Conservation (phyloP, 2,113 vertebrate genomes). For the Leptobrachium leishanense region DNA sequence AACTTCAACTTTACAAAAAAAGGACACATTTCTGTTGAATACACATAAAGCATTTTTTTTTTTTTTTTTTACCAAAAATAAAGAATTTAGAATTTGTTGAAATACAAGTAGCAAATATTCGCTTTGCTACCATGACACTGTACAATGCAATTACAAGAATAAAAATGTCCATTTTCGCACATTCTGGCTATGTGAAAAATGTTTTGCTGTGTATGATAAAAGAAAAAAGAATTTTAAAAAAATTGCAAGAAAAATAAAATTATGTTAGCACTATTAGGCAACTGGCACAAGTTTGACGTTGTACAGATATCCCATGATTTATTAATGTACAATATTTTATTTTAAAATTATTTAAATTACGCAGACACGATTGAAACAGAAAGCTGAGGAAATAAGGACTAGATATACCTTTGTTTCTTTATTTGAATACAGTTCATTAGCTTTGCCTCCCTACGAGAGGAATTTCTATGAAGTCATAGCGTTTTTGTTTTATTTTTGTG, state of each 20-base stretch:
- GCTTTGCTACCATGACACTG: slow-evolving; percentile 67
- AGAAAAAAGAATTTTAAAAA: slow-evolving; percentile 59
- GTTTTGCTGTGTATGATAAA: slow-evolving; percentile 65
- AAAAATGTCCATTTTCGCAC: slow-evolving; percentile 64
- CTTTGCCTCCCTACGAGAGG: slow-evolving; percentile 65
- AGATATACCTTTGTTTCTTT: slow-evolving; percentile 68
- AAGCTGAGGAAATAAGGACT: slow-evolving; percentile 66
- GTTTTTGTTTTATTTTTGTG: slow-evolving; percentile 49
- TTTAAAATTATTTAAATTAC: slow-evolving; percentile 54
- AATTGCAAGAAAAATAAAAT: slow-evolving; percentile 64
- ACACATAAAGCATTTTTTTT: slow-evolving; percentile 80
- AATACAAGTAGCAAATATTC: slow-evolving; percentile 73
- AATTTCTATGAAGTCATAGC: slow-evolving; percentile 65
- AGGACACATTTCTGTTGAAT: slow-evolving; percentile 80
- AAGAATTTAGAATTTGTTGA: slow-evolving; percentile 82
- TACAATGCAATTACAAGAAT: slow-evolving; percentile 70
- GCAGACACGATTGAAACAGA: slow-evolving; percentile 56
- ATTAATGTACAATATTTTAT: slow-evolving; percentile 59
- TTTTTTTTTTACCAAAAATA: slow-evolving; percentile 86
- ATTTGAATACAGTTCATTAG: slow-evolving; percentile 77
- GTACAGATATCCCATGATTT: slow-evolving; percentile 66
- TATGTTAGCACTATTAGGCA: slow-evolving; percentile 66
- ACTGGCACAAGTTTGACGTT: slow-evolving; percentile 68
- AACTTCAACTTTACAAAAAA: slow-evolving; percentile 81
- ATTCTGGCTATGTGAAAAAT: slow-evolving; percentile 70